These are phyloP conservation scores for Neodon shergylaensis DNA, from an alignment of 2,113 vertebrate species.

Conservation along the genomic window DNA sequence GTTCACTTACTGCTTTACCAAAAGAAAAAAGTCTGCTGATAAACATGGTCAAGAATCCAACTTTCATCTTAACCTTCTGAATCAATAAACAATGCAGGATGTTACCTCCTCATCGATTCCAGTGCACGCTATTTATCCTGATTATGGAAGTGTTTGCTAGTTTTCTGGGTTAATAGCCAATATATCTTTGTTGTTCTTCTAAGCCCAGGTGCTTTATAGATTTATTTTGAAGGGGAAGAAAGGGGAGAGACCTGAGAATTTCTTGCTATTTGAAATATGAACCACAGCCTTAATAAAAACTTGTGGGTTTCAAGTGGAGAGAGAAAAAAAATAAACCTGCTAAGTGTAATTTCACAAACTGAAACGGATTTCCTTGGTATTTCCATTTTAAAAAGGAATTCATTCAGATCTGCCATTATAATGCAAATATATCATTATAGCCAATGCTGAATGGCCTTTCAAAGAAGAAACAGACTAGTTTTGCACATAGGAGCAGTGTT, in stretches of 20 bases:
- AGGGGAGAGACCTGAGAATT: conserved; percentile 62
- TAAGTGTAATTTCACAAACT: conserved; percentile 81
- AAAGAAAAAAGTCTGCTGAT: conserved; percentile 77
- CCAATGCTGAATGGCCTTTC: conserved; percentile 34
- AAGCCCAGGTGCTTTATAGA: conserved; percentile 78
- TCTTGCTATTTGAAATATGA: conserved; percentile 79
- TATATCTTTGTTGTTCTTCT: conserved; percentile 80
- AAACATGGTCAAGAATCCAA: conserved; percentile 78
- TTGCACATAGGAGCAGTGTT: not conserved
- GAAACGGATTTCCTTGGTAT: conserved; percentile 68
- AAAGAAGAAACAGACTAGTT: not conserved
- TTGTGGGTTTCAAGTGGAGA: conserved; percentile 77
- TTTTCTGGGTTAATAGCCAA: conserved; percentile 81
- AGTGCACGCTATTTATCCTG: conserved; percentile 79
- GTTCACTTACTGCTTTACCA: conserved; percentile 79
- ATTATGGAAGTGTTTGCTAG: conserved; percentile 81
- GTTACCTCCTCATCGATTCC: conserved; percentile 75
- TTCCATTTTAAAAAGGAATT: conserved; percentile 68
- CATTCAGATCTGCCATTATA: conserved; percentile 59
- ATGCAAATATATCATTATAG: conserved; percentile 50
- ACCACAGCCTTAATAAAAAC: conserved; percentile 74
- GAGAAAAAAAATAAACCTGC: conserved; percentile 77
- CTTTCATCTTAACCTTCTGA: conserved; percentile 81
- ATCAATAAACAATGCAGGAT: conserved; percentile 75
- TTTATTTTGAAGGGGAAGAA: conserved; percentile 74